Percentiles rank a stretch among this genome's conserved stretches.
These are phyloP conservation scores for Carduelis carduelis DNA, from an alignment of 2,797 vertebrate genomes.

Conservation along the genomic window DNA sequence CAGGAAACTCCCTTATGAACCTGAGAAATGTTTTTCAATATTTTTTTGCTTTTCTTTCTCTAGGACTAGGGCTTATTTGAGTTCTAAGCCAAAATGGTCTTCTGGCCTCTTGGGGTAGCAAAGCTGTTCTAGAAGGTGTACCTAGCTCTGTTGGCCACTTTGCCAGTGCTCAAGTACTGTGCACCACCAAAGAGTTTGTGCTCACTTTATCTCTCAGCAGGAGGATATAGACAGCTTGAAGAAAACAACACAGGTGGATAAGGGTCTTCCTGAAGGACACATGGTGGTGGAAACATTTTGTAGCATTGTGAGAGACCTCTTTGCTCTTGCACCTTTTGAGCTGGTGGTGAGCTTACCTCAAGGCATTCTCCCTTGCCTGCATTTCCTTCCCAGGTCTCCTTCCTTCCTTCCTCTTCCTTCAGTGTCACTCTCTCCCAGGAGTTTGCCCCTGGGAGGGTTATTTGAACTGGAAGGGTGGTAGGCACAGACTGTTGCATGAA, in stretches of 20 bases:
- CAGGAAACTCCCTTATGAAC: neutral
- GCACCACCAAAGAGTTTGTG: neutral
- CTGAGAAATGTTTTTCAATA: neutral
- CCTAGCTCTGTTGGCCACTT: neutral
- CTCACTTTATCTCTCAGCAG: neutral
- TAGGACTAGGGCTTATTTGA: neutral
- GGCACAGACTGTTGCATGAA: neutral
- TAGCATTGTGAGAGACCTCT: neutral
- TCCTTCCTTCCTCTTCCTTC: neutral
- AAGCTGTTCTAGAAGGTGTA: neutral
- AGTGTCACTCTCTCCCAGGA: neutral
- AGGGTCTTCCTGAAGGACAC: neutral
- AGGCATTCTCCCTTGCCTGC: neutral
- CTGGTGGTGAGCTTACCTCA: neutral
- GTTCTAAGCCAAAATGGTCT: neutral
- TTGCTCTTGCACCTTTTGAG: neutral
- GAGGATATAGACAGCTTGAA: neutral
- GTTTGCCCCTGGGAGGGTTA: neutral
- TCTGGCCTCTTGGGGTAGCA: neutral
- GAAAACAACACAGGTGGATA: neutral
- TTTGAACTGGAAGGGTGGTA: neutral
- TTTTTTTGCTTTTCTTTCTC: neutral
- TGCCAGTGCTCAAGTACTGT: neutral
- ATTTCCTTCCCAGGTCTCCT: neutral
- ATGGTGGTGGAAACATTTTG: accelerated